Evolutionary conservation across 2,113 vertebrate genomes (phyloP).

Genomic region (Camelus bactrianus): DNA sequence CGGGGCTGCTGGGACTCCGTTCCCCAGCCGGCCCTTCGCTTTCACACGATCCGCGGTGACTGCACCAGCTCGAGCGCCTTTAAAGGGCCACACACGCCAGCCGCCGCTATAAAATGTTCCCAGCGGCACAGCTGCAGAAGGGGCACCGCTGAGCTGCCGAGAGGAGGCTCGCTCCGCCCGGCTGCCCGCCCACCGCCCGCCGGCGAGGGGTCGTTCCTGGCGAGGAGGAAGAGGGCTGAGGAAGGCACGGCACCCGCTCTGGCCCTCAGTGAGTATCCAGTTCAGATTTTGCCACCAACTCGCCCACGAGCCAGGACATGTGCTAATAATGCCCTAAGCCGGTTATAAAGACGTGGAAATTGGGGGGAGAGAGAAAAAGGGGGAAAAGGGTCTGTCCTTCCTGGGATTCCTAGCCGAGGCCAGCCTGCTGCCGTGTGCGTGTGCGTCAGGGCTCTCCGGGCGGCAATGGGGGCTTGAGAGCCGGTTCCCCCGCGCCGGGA

Average conservation of each 20-base stretch:
- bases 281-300: slow-evolving; percentile 82
- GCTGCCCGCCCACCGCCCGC: slow-evolving; percentile 21
- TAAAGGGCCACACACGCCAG: slow-evolving; percentile 81
- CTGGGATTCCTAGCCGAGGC: slow-evolving; percentile 71
- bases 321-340: slow-evolving; percentile 80
- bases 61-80: slow-evolving; percentile 81
- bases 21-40: slow-evolving; percentile 78
- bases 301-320: slow-evolving; percentile 79
- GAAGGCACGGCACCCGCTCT: slow-evolving; percentile 49
- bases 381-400: slow-evolving; percentile 68
- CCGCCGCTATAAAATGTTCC: slow-evolving; percentile 74
- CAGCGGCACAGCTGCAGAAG: slow-evolving; percentile 65
- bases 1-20: slow-evolving; percentile 50
- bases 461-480: slow-evolving; percentile 65
- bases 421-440: slow-evolving; percentile 66
- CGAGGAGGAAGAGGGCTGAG: neutral
- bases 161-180: slow-evolving; percentile 32
- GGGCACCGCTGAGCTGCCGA: slow-evolving; percentile 52
- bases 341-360: slow-evolving; percentile 80
- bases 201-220: neutral
- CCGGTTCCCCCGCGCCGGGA: slow-evolving; percentile 29
- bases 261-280: slow-evolving; percentile 79
- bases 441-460: slow-evolving; percentile 69
- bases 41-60: slow-evolving; percentile 77
- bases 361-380: slow-evolving; percentile 10